Evolutionary conservation across 2,888 invertebrate genomes (phyloP).

Genomic region (Lamellibrachia satsuma): DNA sequence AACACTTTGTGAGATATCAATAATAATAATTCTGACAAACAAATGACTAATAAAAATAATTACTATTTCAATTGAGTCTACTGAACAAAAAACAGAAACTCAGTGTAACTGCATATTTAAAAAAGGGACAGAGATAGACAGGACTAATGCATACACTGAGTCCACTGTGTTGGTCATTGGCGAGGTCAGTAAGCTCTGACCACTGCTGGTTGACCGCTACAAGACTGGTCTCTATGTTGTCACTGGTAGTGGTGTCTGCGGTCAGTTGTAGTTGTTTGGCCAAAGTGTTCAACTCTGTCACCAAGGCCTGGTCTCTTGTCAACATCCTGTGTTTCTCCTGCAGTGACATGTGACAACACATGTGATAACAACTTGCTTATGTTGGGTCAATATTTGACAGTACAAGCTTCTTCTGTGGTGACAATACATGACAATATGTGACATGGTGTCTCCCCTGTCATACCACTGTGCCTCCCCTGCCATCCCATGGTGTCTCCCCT

Average conservation of each 20-base stretch:
- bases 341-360: not conserved
- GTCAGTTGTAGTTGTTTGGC: not conserved
- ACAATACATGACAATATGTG: not conserved
- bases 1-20: not conserved
- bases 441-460: too few species aligned
- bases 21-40: not conserved
- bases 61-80: not conserved
- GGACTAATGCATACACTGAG: not conserved
- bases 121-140: not conserved
- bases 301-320: not conserved
- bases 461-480: too few species aligned
- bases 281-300: not conserved
- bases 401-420: not conserved
- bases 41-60: not conserved
- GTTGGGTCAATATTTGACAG: not conserved
- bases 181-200: not conserved
- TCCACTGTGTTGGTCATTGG: conserved; percentile 5
- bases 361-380: not conserved
- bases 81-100: not conserved
- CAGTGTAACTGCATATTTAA: not conserved
- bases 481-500: too few species aligned
- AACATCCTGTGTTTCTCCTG: not conserved
- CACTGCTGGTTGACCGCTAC: not conserved
- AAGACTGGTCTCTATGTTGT: not conserved
- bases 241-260: not conserved